A percentile compares a stretch with the other conserved stretches of the same genome.
Conservation (phyloP, 2,888 invertebrate species). For the Bembecia ichneumoniformis region DNA sequence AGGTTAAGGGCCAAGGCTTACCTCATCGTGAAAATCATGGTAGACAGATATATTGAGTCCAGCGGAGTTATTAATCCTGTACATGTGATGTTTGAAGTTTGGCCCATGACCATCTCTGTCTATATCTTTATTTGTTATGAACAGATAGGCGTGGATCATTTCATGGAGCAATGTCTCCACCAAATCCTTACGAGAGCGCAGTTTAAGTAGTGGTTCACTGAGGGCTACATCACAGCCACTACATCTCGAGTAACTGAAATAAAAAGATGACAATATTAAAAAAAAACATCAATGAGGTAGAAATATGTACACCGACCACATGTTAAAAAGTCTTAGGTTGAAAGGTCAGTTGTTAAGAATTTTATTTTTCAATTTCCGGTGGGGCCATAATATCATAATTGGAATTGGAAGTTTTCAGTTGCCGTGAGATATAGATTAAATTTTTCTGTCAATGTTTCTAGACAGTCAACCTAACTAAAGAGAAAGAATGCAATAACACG, state of each 20-base stretch:
- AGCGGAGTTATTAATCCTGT: constrained; percentile 88
- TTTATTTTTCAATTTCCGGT: too few species aligned
- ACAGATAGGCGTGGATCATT: constrained; percentile 99
- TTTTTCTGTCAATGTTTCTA: too few species aligned
- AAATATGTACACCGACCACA: too few species aligned
- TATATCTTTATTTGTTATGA: constrained; percentile 85
- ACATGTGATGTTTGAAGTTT: constrained; percentile 93
- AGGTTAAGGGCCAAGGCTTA: too few species aligned
- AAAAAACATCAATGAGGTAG: too few species aligned
- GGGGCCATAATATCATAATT: too few species aligned
- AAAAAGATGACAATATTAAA: constrained; percentile 1
- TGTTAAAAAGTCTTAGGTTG: too few species aligned
- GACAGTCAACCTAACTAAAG: too few species aligned
- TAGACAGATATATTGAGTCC: constrained; percentile 93
- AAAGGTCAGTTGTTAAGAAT: too few species aligned
- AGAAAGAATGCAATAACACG: too few species aligned
- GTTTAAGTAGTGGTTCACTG: constrained; percentile 91
- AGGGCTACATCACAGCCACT: constrained; percentile 87
- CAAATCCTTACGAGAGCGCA: constrained; percentile 94
- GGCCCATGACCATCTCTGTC: constrained; percentile 97
- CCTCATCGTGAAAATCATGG: constrained; percentile 96
- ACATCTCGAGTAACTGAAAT: constrained; percentile 77
- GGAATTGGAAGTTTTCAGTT: too few species aligned
- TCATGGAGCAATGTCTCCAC: constrained; percentile 99
- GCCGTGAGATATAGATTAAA: too few species aligned